A percentile compares a stretch with the other conserved stretches of the same genome.
Conservation (phyloP, 2,888 invertebrate species). For the Eupsilia transversa region DNA sequence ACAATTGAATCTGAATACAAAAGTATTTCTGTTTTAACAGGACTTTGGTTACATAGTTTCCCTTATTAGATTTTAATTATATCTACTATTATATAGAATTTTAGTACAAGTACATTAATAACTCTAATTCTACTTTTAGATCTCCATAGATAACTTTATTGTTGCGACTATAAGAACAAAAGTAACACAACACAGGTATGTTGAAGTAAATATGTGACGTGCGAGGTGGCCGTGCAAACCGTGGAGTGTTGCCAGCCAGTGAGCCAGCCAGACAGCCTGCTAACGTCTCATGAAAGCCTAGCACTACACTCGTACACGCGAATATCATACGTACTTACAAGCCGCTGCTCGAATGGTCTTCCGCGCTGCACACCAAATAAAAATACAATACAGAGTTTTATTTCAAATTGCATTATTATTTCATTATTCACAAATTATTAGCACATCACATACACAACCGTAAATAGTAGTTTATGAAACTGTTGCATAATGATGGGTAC, state of each 20-base stretch:
- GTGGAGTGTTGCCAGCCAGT: constrained; percentile 61
- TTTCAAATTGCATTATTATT: no score
- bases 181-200: not conserved
- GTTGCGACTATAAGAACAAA: not conserved
- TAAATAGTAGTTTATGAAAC: no score
- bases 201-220: constrained; percentile 24
- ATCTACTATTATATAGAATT: not conserved
- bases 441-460: not conserved
- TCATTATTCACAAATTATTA: not conserved
- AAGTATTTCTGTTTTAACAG: constrained; percentile 5
- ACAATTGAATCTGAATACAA: constrained; percentile 4
- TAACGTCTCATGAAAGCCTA: constrained; percentile 56
- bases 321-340: constrained; percentile 42
- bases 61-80: not conserved
- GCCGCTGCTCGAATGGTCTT: constrained; percentile 24
- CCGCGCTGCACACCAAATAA: constrained; percentile 14
- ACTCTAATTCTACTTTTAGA: not conserved
- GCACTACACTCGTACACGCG: constrained; percentile 43
- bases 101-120: not conserved
- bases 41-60: not conserved
- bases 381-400: constrained; percentile 48
- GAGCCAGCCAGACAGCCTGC: constrained; percentile 45
- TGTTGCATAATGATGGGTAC: no score
- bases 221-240: constrained; percentile 28
- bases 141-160: not conserved